Conservation (phyloP, 2,888 invertebrate genomes). For the Odontomyia ornata region DNA sequence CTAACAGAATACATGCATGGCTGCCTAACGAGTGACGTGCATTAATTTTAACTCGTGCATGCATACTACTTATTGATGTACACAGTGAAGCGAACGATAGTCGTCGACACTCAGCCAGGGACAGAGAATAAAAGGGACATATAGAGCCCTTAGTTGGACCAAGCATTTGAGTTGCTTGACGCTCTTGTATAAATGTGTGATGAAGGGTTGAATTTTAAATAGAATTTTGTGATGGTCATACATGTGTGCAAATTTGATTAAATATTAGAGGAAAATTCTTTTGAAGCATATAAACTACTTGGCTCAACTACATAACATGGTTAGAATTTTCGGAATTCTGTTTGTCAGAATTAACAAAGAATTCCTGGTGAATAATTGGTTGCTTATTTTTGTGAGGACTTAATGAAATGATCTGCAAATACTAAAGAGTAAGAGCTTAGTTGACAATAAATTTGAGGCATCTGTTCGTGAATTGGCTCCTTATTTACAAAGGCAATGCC, state of each 20-base stretch:
- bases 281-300: too few relatives aligned
- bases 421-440: too few relatives aligned
- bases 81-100: conserved; percentile 32
- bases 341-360: too few relatives aligned
- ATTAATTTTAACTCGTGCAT: conserved; percentile 47
- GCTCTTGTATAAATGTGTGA: neutral
- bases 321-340: too few relatives aligned
- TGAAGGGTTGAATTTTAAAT: neutral
- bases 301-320: too few relatives aligned
- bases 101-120: neutral
- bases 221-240: neutral
- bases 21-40: conserved; percentile 49
- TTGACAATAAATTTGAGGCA: too few relatives aligned
- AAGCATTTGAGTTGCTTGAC: neutral
- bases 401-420: too few relatives aligned
- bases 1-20: conserved; percentile 44
- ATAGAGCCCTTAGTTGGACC: neutral
- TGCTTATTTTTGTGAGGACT: too few relatives aligned
- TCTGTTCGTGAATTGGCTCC: too few relatives aligned
- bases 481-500: too few relatives aligned
- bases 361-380: too few relatives aligned
- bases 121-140: neutral
- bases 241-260: neutral
- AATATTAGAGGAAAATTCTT: too few relatives aligned
- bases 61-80: conserved; percentile 46